Base-by-base conservation (phyloP, 2,888 invertebrate genomes). In the Microplitis deprimator region DNA sequence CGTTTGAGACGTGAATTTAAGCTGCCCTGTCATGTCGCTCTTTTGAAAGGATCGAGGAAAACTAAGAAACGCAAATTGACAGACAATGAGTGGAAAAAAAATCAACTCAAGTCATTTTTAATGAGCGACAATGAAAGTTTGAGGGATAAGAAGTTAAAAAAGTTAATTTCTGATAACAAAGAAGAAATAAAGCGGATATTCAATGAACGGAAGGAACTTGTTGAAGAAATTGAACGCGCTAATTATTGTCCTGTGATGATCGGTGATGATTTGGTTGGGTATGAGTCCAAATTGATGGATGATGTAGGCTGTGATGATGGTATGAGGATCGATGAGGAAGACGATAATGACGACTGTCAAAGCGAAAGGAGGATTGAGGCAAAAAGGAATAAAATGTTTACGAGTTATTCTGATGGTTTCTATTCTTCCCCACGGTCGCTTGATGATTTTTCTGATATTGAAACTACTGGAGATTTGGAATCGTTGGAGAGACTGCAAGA, bases 21-120 rank as follows among this genome's bases (percentile, higher is more conserved):
- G 78, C 73, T 87, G 50, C 87, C 88, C 0, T 84, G 85, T 75
- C 82, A 85, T 8, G 80, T 83, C 40, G 82, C 85, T 13, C 77
- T 84, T 16, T 65, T 83, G n/a, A 86, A 83, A 78, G 73, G 29
- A 6, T 16, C 17, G 4, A 40, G 39, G 8, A 72, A 73, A 39
- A n/a, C 59, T 5, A 74, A 50, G 29, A 74, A 69, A 64, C 68
- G 41, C n/a, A 64, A 65, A 17, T 16, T 39, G 6, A 68, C 41
- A 6, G 41, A 20, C 5, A 64, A 39, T 61, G 6, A 61, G 5
- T 13, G 50, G 3, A 84, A 82, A 17, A 74, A 75, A 6, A 73
- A 80, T 8, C 75, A 73, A 38, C 40, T 83, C 60, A 80, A 83
- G 20, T 80, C 80, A 17, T 79, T 83, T 16, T 68, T 82, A 4